Conservation (phyloP, 2,888 invertebrate genomes). For the Epiblema foenella region DNA sequence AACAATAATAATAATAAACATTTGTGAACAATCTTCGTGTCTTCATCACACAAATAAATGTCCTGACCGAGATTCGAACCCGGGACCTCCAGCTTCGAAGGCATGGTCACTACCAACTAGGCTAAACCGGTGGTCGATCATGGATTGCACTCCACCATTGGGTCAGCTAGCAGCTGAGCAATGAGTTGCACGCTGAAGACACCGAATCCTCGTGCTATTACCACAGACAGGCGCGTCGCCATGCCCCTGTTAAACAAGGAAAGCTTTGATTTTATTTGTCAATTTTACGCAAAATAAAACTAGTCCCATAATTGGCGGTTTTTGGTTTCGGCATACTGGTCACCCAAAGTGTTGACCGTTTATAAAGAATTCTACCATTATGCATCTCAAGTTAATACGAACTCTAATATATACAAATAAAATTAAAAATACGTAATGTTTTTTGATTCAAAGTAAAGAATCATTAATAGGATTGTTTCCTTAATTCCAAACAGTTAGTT, state of each 20-base stretch:
- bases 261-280: not conserved
- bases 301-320: not conserved
- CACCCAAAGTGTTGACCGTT: slow-evolving; percentile 12
- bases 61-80: too few species aligned
- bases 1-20: too few species aligned
- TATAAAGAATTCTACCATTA: not conserved
- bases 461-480: too few species aligned
- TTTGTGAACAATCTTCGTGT: too few species aligned
- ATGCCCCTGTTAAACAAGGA: slow-evolving; percentile 62
- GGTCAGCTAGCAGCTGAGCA: slow-evolving; percentile 60
- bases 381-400: not conserved
- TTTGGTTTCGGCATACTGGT: slow-evolving; percentile 9
- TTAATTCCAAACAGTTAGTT: too few species aligned
- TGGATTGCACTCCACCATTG: too few species aligned
- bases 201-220: slow-evolving; percentile 72
- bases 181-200: slow-evolving; percentile 75
- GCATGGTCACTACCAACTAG: too few species aligned
- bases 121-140: too few species aligned
- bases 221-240: slow-evolving; percentile 74
- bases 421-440: not conserved
- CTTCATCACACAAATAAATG: too few species aligned
- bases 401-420: not conserved
- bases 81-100: too few species aligned
- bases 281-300: too few species aligned
- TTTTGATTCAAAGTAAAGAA: not conserved